Base-by-base conservation (phyloP, 2,797 vertebrate species). In the Leptatherina wallacei region DNA sequence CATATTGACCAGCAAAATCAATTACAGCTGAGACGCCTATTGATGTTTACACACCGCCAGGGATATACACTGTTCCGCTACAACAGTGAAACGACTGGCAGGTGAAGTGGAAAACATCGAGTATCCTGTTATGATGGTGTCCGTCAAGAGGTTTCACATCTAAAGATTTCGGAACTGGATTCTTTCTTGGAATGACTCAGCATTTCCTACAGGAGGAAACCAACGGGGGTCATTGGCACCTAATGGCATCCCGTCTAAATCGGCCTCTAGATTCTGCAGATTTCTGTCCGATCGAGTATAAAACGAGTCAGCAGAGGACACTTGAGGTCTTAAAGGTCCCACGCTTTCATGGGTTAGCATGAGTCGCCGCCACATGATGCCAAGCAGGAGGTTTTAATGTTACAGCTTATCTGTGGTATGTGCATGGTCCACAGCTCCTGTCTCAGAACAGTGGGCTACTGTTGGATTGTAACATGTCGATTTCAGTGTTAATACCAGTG, bases 1-100 rank as follows among this genome's bases (percentile, higher is more conserved):
- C 73, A 76, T 83, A 88, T 87, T 86, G 89, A 89, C 71, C 83
- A 69, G 80, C 29, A 6, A 32, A 82, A 88, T 91, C 90, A 64
- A 91, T 91, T 73, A 56, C 55, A 83, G 82, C 82, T 86, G 70
- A 78, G 70, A 71, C 33, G 9, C 73, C 49, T 71, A 91, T 83
- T 85, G 90, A 90, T 71, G 85, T 44, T 36, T 14, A 40, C 44
- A 18, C 36, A 57, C 47, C 83, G 76, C 81, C 69, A 55, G 85
- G 73, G 88, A 84, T 58, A 65, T 36, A 78, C 66, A 4, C 62
- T 11, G 44, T 35, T 33, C 24, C 24, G 33, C 18, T 9, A 11
- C 62, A 60, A 40, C 62, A 32, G 36, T 36, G 20, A 54, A 33
- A 10, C 56, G 40, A 22, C 24, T 2, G 27, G 52, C 70, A 51